Evolutionary conservation across 2,797 vertebrate genomes (phyloP).

Genomic region (Schizopygopsis pylzovi): DNA sequence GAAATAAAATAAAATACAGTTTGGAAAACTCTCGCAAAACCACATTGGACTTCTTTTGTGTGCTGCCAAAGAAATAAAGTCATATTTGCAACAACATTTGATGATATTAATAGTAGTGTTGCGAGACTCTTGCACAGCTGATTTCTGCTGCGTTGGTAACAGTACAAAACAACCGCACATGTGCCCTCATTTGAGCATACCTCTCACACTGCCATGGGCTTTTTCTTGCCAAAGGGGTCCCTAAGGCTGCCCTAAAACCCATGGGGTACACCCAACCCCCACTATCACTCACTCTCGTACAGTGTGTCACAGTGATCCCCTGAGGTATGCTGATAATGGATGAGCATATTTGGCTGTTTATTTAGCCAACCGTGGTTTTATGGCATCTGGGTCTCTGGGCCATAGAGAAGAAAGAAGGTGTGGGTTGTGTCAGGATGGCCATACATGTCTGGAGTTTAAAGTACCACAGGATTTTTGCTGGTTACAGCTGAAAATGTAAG

Average conservation of each 20-base stretch:
- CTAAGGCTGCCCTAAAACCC: constrained; percentile 35
- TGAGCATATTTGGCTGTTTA: constrained; percentile 57
- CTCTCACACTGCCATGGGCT: constrained; percentile 11
- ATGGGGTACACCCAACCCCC: constrained; percentile 32
- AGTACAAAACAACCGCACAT: constrained; percentile 13
- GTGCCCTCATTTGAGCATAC: neutral
- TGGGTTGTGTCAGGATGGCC: neutral
- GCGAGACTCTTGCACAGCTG: neutral
- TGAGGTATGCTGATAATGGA: constrained; percentile 55
- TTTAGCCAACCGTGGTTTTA: constrained; percentile 56
- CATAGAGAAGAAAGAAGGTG: neutral
- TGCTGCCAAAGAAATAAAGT: neutral
- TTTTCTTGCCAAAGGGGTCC: constrained; percentile 41
- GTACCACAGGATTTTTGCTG: constrained; percentile 7
- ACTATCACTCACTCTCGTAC: constrained; percentile 30
- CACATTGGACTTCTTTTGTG: neutral
- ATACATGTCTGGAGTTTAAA: constrained; percentile 17
- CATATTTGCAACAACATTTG: neutral
- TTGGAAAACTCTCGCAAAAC: neutral
- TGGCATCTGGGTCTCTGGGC: constrained; percentile 48
- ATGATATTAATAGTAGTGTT: neutral
- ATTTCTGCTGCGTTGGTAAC: constrained; percentile 17
- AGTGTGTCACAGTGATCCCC: constrained; percentile 51
- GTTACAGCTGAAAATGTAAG: constrained; percentile 16
- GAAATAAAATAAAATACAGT: neutral